phyloP scores from a whole-genome alignment of 35 echinoderm and acorn worm genomes.

The Apostichopus californicus region DNA sequence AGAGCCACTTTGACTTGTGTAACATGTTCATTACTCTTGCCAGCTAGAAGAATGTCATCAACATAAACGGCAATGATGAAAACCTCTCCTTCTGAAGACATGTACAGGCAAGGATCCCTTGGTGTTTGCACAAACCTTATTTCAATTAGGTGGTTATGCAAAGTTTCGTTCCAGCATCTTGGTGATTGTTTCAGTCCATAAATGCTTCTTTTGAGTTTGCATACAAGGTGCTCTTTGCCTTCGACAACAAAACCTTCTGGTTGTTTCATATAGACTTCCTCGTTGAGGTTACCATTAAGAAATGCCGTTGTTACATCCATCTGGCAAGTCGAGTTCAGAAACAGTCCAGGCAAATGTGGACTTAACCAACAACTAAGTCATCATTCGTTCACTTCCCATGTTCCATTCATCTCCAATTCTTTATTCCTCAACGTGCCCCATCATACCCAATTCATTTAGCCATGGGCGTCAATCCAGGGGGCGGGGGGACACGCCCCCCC shows the following conservation, averaged over 20 bases:
- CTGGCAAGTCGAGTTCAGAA: background rate
- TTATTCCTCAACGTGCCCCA: too few relatives aligned
- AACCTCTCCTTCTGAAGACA: background rate
- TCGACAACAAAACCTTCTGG: background rate
- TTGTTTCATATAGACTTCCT: background rate
- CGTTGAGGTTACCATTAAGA: background rate
- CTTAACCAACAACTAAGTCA: too few relatives aligned
- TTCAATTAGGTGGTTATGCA: background rate
- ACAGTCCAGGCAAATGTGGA: too few relatives aligned
- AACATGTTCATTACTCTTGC: background rate
- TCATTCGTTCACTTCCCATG: too few relatives aligned
- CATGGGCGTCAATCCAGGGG: too few relatives aligned
- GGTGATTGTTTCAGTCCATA: background rate
- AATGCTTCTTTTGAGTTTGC: background rate
- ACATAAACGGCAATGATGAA: background rate
- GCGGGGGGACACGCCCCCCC: too few relatives aligned
- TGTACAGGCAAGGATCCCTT: background rate
- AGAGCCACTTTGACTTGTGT: background rate
- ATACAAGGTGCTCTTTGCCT: background rate
- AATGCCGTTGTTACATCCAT: background rate
- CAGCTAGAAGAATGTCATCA: background rate
- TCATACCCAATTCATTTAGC: too few relatives aligned
- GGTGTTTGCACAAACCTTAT: background rate
- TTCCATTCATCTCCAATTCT: too few relatives aligned
- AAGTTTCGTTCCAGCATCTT: background rate